These are phyloP conservation scores for Pteropus alecto DNA, from an alignment of 2,113 vertebrate genomes.

Conservation along the genomic window DNA sequence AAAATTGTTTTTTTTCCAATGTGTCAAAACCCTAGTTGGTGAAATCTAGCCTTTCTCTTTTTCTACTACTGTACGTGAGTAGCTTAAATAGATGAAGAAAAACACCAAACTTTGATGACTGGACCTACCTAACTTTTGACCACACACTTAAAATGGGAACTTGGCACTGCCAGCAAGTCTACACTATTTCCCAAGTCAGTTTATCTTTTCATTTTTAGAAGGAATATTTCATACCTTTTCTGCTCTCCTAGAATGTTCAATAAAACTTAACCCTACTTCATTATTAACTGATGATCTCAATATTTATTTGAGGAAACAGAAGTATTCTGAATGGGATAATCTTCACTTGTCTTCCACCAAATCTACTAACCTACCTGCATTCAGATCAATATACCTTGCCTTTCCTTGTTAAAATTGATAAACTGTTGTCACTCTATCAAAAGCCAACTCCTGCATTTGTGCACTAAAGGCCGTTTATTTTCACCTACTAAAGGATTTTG, in stretches of 20 bases:
- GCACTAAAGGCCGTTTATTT: neutral
- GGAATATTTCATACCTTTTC: neutral
- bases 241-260: neutral
- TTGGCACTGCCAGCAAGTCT: neutral
- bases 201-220: neutral
- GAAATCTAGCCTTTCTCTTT: neutral
- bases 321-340: slow-evolving; percentile 8
- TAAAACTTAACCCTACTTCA: neutral
- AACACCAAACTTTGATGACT: neutral
- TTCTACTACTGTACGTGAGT: neutral
- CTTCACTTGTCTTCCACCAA: neutral
- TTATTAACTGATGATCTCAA: neutral
- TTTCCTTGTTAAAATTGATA: slow-evolving; percentile 38
- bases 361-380: neutral
- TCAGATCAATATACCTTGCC: neutral
- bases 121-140: neutral
- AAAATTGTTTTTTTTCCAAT: neutral
- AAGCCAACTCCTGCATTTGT: neutral
- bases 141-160: neutral
- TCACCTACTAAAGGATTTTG: neutral
- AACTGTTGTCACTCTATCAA: neutral
- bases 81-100: neutral
- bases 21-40: neutral
- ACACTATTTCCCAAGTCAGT: neutral
- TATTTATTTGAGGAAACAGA: slow-evolving; percentile 41